These are phyloP conservation scores for Oncorhynchus tshawytscha DNA, from an alignment of 2,113 vertebrate species.

Conservation along the genomic window DNA sequence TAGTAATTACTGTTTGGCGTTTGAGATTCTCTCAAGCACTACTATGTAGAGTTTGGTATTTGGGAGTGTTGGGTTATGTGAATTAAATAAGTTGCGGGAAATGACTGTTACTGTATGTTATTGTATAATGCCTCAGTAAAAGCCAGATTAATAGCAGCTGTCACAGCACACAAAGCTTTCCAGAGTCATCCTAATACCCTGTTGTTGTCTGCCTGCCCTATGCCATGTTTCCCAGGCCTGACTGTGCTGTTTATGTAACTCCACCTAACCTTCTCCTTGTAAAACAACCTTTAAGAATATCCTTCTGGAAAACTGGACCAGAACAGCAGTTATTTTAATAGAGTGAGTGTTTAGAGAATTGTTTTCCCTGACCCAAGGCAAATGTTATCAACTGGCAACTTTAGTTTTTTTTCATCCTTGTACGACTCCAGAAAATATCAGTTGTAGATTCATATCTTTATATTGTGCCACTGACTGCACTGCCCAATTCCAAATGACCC, in stretches of 20 bases:
- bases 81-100: neutral
- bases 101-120: neutral
- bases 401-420: neutral
- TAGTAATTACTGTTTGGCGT: neutral
- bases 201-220: neutral
- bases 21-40: neutral
- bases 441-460: no score
- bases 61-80: neutral
- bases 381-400: slow-evolving; percentile 26
- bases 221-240: slow-evolving; percentile 22
- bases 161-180: slow-evolving; percentile 14
- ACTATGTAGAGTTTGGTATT: neutral
- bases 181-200: slow-evolving; percentile 20
- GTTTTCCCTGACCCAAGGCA: slow-evolving; percentile 11
- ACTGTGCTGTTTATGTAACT: neutral
- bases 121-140: neutral
- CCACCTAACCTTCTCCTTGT: slow-evolving; percentile 18
- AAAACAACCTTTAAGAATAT: slow-evolving; percentile 36
- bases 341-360: slow-evolving; percentile 26
- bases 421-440: neutral
- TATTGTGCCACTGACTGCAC: no score
- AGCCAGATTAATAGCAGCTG: slow-evolving; percentile 6
- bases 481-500: no score
- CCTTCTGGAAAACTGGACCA: slow-evolving; percentile 38
- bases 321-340: slow-evolving; percentile 43